Conservation (phyloP, 2,888 invertebrate species). For the Sepiola atlantica region DNA sequence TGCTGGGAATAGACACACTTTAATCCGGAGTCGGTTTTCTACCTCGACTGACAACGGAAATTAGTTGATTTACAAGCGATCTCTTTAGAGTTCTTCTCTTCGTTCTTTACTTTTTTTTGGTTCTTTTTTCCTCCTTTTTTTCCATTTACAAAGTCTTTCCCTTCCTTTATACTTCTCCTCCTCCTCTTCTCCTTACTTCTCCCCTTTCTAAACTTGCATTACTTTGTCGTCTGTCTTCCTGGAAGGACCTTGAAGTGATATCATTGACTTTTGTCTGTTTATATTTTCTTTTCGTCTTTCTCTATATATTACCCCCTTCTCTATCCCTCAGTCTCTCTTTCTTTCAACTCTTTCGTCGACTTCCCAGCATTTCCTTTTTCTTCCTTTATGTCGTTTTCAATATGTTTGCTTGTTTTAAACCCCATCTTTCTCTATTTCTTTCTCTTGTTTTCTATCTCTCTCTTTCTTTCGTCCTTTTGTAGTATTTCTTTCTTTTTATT, state of each 20-base stretch:
- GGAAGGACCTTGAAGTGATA: not conserved
- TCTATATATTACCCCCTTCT: too few relatives aligned
- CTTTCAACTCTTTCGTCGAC: too few relatives aligned
- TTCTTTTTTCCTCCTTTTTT: not conserved
- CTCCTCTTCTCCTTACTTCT: not conserved
- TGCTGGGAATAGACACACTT: not conserved
- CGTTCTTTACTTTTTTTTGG: not conserved
- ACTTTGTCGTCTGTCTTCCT: not conserved
- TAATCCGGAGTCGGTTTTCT: not conserved
- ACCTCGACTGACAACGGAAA: not conserved
- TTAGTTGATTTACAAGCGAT: not conserved
- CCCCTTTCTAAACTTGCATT: not conserved
- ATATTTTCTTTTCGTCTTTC: not conserved
- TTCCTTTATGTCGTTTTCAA: too few relatives aligned
- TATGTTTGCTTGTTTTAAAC: too few relatives aligned
- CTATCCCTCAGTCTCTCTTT: too few relatives aligned
- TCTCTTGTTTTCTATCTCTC: too few relatives aligned
- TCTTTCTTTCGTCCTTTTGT: too few relatives aligned
- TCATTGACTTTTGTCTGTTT: not conserved
- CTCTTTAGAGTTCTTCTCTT: not conserved
- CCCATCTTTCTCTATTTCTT: too few relatives aligned
- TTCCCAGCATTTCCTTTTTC: too few relatives aligned
- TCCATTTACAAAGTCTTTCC: not conserved
- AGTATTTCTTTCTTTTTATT: too few relatives aligned
- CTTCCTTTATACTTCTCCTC: not conserved